Conservation (phyloP, 1,140 invertebrate genomes). For the Helicoverpa armigera region DNA sequence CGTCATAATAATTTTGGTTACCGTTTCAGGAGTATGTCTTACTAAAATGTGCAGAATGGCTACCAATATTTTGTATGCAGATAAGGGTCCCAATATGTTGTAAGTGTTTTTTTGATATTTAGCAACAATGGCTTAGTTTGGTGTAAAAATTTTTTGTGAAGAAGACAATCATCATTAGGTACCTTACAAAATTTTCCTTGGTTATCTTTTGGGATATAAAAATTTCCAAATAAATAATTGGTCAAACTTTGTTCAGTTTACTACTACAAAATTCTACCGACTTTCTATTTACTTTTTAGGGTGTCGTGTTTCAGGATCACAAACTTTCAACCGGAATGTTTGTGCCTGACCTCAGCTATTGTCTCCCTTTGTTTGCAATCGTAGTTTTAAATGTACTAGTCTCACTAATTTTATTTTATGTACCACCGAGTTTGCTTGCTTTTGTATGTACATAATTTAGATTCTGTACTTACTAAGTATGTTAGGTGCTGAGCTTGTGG, state of each 20-base stretch:
- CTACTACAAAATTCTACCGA: background rate
- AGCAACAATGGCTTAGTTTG: too few species aligned
- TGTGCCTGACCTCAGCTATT: constrained; percentile 17
- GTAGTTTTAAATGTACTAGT: constrained; percentile 34
- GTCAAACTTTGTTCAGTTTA: too few species aligned
- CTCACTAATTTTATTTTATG: constrained; percentile 34
- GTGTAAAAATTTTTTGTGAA: too few species aligned
- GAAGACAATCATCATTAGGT: too few species aligned
- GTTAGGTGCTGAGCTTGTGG: background rate
- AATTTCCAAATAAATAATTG: too few species aligned
- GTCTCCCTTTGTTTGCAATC: constrained; percentile 22
- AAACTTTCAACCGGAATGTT: constrained; percentile 21
- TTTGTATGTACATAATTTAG: constrained; percentile 19
- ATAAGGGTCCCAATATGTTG: too few species aligned
- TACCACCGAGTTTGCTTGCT: background rate
- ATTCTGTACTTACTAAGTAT: background rate
- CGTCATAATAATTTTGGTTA: background rate
- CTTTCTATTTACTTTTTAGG: background rate
- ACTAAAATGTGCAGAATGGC: too few species aligned
- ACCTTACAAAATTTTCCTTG: too few species aligned
- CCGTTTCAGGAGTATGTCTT: too few species aligned
- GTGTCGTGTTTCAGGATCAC: constrained; percentile 15
- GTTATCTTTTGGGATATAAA: too few species aligned
- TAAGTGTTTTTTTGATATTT: too few species aligned
- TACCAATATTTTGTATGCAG: too few species aligned